Evolutionary conservation across 2,113 vertebrate species (phyloP).

Genomic region (Nycticebus coucang): DNA sequence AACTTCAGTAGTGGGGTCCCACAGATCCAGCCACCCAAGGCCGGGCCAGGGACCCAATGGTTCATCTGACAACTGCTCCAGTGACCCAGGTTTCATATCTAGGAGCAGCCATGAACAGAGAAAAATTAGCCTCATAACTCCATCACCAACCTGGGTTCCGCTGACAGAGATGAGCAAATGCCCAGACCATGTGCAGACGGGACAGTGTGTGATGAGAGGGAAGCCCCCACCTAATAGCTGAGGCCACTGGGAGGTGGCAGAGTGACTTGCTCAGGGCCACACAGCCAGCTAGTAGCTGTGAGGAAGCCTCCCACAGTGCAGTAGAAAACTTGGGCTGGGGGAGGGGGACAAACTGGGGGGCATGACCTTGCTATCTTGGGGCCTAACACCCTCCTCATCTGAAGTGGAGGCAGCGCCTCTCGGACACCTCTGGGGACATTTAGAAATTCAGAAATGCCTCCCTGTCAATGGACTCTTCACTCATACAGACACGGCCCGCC

Average conservation of each 20-base stretch:
- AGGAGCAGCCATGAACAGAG: not conserved
- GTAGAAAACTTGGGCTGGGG: accelerated
- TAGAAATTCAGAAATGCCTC: accelerated
- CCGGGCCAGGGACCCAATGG: not conserved
- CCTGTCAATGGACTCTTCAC: accelerated
- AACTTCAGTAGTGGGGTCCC: not conserved
- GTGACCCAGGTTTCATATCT: not conserved
- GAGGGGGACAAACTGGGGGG: not conserved
- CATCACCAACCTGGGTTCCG: too few species aligned
- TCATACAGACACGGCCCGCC: accelerated
- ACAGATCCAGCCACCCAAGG: accelerated
- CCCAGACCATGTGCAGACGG: not conserved
- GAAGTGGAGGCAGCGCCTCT: not conserved
- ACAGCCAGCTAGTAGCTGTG: not conserved
- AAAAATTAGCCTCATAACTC: not conserved
- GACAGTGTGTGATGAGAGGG: too few species aligned
- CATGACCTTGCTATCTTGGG: too few species aligned
- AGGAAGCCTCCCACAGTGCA: accelerated
- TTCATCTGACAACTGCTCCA: not conserved
- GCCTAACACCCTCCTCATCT: not conserved
- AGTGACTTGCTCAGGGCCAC: not conserved
- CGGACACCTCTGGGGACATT: accelerated
- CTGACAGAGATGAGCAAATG: not conserved
- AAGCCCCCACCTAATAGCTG: too few species aligned
- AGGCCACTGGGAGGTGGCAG: not conserved